Evolutionary conservation across 2,113 vertebrate genomes (phyloP).

Genomic region (Oreochromis tanganicae): DNA sequence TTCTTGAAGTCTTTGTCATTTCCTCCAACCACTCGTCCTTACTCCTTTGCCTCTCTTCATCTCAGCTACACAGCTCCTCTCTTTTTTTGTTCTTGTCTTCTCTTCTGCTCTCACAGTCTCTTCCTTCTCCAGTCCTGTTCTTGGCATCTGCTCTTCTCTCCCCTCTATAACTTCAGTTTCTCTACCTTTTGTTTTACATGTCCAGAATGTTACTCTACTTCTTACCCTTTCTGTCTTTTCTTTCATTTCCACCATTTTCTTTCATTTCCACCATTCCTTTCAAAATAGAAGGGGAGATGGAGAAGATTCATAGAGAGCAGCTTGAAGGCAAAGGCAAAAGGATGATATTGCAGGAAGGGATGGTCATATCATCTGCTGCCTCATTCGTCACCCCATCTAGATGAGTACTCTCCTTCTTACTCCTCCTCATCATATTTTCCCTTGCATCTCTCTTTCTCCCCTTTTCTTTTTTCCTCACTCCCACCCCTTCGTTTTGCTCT

Average conservation of each 20-base stretch:
- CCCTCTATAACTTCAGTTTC: not conserved
- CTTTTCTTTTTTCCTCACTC: not conserved
- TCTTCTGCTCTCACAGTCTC: not conserved
- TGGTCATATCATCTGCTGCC: not conserved
- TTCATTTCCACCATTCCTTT: not conserved
- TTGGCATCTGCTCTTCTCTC: not conserved
- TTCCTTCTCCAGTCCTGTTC: not conserved
- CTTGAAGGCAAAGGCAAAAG: not conserved
- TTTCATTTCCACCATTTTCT: not conserved
- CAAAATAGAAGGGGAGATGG: not conserved
- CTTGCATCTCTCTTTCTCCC: not conserved
- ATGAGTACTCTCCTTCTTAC: not conserved
- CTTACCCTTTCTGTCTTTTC: not conserved
- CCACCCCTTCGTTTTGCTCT: not conserved
- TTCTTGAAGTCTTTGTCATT: slow-evolving; percentile 13
- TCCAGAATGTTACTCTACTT: not conserved
- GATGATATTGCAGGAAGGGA: not conserved
- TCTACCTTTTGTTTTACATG: not conserved
- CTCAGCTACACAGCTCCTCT: not conserved
- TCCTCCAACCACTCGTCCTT: not conserved
- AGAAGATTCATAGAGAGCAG: not conserved
- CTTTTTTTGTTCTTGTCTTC: not conserved
- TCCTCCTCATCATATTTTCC: not conserved
- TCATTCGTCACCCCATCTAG: not conserved
- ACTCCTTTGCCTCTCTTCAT: not conserved